Evolutionary conservation across 2,797 vertebrate species (phyloP).

Genomic region (Sphaeramia orbicularis): DNA sequence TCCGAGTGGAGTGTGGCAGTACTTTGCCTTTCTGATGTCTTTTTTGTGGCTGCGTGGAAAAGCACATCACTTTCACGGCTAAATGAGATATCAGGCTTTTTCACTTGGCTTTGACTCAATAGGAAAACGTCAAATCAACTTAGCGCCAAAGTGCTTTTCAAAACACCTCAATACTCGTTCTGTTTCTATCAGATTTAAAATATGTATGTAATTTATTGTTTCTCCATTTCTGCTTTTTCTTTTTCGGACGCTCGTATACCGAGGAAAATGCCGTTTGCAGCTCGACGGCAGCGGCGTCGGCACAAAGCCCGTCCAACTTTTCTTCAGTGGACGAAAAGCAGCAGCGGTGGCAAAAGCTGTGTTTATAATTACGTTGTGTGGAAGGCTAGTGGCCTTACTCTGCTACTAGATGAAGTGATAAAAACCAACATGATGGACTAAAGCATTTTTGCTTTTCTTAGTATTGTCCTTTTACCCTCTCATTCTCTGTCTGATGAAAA

Average conservation of each 20-base stretch:
- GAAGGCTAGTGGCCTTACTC: constrained; percentile 64
- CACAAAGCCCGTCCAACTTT: constrained; percentile 31
- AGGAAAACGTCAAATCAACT: constrained; percentile 73
- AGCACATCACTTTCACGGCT: constrained; percentile 70
- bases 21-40: constrained; percentile 80
- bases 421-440: constrained; percentile 82
- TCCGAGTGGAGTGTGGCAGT: constrained; percentile 74
- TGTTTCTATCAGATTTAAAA: constrained; percentile 61
- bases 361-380: constrained; percentile 73
- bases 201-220: constrained; percentile 37
- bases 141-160: constrained; percentile 68
- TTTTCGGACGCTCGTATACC: constrained; percentile 26
- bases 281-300: constrained; percentile 21
- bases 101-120: constrained; percentile 74
- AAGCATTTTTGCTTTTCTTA: constrained; percentile 83
- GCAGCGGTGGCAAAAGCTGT: constrained; percentile 43
- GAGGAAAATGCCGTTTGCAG: constrained; percentile 26
- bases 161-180: constrained; percentile 58
- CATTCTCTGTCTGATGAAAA: constrained; percentile 86
- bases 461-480: constrained; percentile 84
- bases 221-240: constrained; percentile 1
- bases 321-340: constrained; percentile 16
- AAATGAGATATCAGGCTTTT: constrained; percentile 73
- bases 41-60: constrained; percentile 56
- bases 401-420: constrained; percentile 82